Conservation (phyloP, 2,113 vertebrate genomes). For the Pseudorhombus dupliciocellatus region DNA sequence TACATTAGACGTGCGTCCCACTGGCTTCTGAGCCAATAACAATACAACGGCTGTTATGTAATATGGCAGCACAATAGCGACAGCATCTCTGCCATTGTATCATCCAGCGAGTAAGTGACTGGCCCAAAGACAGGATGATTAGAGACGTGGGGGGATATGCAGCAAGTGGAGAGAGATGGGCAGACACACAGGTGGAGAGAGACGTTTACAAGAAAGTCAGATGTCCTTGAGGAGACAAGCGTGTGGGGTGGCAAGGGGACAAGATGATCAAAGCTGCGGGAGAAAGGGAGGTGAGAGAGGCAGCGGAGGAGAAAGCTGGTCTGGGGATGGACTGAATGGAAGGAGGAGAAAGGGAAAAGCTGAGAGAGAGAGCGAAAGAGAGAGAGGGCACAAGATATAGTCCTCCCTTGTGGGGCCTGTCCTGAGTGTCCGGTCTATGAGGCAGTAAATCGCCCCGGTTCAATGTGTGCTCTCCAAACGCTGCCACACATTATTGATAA, state of each 20-base stretch:
- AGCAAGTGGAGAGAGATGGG: slow-evolving; percentile 32
- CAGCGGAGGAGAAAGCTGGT: slow-evolving; percentile 6
- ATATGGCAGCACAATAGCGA: slow-evolving; percentile 40
- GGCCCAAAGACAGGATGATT: slow-evolving; percentile 56
- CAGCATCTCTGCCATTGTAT: slow-evolving; percentile 19
- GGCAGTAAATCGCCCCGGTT: slow-evolving; percentile 67
- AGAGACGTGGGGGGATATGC: slow-evolving; percentile 44
- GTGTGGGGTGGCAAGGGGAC: slow-evolving; percentile 14
- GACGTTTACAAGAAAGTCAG: slow-evolving; percentile 51
- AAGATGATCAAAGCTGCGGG: slow-evolving; percentile 20
- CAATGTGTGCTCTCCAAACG: slow-evolving; percentile 64
- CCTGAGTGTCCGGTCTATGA: slow-evolving; percentile 38
- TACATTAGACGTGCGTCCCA: slow-evolving; percentile 3
- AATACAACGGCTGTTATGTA: slow-evolving; percentile 24
- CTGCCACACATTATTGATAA: slow-evolving; percentile 67
- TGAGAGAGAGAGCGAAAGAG: slow-evolving; percentile 28
- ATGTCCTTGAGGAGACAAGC: slow-evolving; percentile 76
- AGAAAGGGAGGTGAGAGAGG: slow-evolving; percentile 16
- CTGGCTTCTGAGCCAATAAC: slow-evolving; percentile 23
- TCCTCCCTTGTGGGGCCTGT: slow-evolving; percentile 39
- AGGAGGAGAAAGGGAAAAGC: slow-evolving; percentile 15
- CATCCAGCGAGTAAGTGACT: slow-evolving; percentile 39
- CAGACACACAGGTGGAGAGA: slow-evolving; percentile 26
- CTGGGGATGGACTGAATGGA: slow-evolving; percentile 13
- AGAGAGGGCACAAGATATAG: slow-evolving; percentile 38